phyloP scores from a whole-genome alignment of 35 echinoderm and acorn worm species.

The Ophiothrix spiculata region DNA sequence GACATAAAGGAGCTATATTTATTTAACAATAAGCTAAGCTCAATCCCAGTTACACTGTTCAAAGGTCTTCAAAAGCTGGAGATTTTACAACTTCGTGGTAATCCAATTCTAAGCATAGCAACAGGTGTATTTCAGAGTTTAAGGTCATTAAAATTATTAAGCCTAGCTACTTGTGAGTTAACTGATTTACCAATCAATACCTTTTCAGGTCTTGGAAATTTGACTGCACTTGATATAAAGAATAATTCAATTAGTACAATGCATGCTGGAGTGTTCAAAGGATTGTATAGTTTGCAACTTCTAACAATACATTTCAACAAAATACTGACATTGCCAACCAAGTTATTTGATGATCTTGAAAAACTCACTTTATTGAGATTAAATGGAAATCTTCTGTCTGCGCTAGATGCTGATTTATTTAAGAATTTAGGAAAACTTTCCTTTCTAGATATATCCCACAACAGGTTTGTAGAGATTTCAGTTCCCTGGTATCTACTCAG shows the following conservation, averaged over 20 bases:
- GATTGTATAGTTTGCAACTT: neutral
- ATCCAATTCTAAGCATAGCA: too few relatives aligned
- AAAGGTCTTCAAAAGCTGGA: too few relatives aligned
- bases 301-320: neutral
- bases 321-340: neutral
- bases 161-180: neutral
- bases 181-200: neutral
- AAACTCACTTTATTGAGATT: neutral
- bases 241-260: neutral
- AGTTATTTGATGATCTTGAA: neutral
- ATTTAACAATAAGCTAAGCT: too few relatives aligned
- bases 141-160: neutral
- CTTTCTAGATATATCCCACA: neutral
- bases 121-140: neutral
- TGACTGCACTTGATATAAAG: neutral
- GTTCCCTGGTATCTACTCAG: neutral
- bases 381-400: neutral
- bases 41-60: too few relatives aligned
- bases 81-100: too few relatives aligned
- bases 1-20: too few relatives aligned
- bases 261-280: neutral
- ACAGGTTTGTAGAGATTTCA: neutral
- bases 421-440: neutral
- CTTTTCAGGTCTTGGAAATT: neutral
- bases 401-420: neutral